phyloP scores from a whole-genome alignment of 2,888 invertebrate species.

The Zaprionus lineosus region DNA sequence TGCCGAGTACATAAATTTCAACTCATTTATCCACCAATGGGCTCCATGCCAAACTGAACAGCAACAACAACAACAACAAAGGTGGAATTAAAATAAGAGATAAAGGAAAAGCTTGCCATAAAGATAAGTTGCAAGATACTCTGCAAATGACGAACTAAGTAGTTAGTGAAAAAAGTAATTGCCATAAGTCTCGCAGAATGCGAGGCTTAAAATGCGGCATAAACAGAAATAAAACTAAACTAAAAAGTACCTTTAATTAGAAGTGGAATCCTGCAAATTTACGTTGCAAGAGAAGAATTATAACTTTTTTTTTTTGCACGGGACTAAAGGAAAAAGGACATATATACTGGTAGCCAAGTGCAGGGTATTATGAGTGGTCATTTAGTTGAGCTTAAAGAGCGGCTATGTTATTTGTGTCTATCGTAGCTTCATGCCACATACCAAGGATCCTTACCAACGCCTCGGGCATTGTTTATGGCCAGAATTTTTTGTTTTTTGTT shows the following conservation, averaged over 20 bases:
- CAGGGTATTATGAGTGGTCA: conserved; percentile 37
- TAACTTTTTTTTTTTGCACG: no score
- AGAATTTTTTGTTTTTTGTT: no score
- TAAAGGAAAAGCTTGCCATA: not conserved
- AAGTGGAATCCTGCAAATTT: no score
- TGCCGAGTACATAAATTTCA: conserved; percentile 58
- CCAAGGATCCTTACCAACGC: not conserved
- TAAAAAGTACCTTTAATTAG: no score
- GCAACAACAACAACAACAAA: conserved; percentile 1
- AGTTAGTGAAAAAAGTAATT: no score
- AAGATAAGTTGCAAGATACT: no score
- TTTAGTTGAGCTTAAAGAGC: conserved; percentile 40
- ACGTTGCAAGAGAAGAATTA: no score
- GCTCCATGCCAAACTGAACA: conserved; percentile 56
- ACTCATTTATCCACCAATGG: conserved; percentile 53
- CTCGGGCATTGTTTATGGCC: conserved; percentile 54
- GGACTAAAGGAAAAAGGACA: not conserved
- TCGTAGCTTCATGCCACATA: no score
- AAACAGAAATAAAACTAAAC: conserved; percentile 51
- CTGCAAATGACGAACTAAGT: no score
- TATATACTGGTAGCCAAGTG: not conserved
- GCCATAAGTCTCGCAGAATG: no score
- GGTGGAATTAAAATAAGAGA: not conserved
- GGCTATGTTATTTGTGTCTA: conserved; percentile 38
- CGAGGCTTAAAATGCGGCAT: no score